Conservation (phyloP, 2,888 invertebrate species). For the Xestia sexstrigata region DNA sequence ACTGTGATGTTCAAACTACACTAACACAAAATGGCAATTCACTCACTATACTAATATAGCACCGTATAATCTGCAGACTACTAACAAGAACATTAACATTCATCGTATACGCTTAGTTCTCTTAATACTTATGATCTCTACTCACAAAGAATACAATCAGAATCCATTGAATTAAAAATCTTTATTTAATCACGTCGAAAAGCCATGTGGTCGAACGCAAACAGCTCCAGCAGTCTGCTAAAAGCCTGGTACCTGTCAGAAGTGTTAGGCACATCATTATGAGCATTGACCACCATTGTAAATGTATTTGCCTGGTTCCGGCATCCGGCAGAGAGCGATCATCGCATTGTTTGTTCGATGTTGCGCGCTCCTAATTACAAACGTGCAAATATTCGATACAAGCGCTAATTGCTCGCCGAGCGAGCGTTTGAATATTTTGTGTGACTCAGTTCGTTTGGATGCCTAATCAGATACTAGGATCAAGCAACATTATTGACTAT, state of each 20-base stretch:
- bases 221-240: constrained; percentile 6
- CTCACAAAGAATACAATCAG: constrained; percentile 3
- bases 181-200: neutral
- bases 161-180: neutral
- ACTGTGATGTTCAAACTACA: neutral
- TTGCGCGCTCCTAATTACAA: constrained; percentile 34
- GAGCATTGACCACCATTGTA: constrained; percentile 41
- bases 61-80: neutral
- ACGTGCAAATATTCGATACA: constrained; percentile 33
- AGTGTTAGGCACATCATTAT: constrained; percentile 41
- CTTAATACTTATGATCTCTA: neutral
- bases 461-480: constrained; percentile 2
- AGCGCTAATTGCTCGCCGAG: constrained; percentile 35
- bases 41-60: neutral
- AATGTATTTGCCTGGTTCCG: constrained; percentile 53
- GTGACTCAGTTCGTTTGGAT: neutral
- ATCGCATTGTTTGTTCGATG: constrained; percentile 58
- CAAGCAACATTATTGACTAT: neutral
- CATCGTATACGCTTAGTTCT: neutral
- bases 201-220: constrained; percentile 5
- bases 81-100: constrained; percentile 11
- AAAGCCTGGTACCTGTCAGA: constrained; percentile 27
- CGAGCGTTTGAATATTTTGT: constrained; percentile 21
- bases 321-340: constrained; percentile 50
- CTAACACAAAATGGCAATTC: neutral